These are phyloP conservation scores for Drosophila yakuba DNA, from an alignment of 1,140 invertebrate genomes.

Conservation along the genomic window DNA sequence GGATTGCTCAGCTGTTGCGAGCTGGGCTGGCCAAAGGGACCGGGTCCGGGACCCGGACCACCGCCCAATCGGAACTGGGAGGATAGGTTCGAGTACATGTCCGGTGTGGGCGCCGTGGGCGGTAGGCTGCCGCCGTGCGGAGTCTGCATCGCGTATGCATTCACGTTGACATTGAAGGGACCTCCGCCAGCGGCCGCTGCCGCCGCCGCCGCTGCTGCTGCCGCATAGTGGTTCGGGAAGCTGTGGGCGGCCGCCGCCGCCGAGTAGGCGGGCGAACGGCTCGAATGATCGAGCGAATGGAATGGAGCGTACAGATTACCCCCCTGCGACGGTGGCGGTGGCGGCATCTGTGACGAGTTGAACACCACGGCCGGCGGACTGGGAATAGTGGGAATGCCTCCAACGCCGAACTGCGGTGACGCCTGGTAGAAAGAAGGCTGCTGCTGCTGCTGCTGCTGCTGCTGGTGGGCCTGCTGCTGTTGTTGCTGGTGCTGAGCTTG, in stretches of 20 bases:
- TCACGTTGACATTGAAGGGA: slow-evolving; percentile 86
- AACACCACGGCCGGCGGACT: slow-evolving; percentile 92
- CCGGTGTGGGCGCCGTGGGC: slow-evolving; percentile 88
- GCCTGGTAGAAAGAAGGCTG: slow-evolving; percentile 81
- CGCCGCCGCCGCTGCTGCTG: slow-evolving; percentile 65
- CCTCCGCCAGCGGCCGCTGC: slow-evolving; percentile 85
- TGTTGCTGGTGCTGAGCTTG: slow-evolving; percentile 52
- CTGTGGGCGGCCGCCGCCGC: slow-evolving; percentile 85
- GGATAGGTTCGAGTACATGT: slow-evolving; percentile 92
- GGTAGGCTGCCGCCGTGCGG: slow-evolving; percentile 87
- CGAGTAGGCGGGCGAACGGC: slow-evolving; percentile 73
- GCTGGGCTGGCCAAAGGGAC: slow-evolving; percentile 87
- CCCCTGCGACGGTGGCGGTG: slow-evolving; percentile 89
- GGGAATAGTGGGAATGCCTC: slow-evolving; percentile 91
- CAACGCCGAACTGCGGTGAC: slow-evolving; percentile 88
- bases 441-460: slow-evolving; percentile 59
- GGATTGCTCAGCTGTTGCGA: slow-evolving; percentile 92
- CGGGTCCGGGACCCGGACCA: slow-evolving; percentile 87
- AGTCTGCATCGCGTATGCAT: slow-evolving; percentile 85
- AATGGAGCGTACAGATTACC: slow-evolving; percentile 91
- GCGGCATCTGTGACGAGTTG: slow-evolving; percentile 89
- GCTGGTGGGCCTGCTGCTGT: slow-evolving; percentile 43
- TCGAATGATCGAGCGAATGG: slow-evolving; percentile 85
- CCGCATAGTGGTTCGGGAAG: slow-evolving; percentile 85
- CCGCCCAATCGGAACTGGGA: slow-evolving; percentile 90